Evolutionary conservation across 2,888 invertebrate species (phyloP).

Genomic region (Rhogogaster chlorosoma): DNA sequence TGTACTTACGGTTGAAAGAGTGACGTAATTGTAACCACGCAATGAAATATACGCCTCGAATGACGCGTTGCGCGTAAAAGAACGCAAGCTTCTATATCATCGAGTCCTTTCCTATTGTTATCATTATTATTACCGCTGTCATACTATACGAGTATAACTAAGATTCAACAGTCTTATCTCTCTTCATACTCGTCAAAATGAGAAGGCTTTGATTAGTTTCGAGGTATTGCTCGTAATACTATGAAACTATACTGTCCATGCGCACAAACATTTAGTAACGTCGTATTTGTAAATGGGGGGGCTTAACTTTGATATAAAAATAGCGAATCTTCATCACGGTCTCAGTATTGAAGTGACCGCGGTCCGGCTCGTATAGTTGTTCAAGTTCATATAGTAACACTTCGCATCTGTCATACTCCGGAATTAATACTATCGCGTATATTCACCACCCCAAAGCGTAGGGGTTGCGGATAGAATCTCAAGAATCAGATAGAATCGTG

Average conservation of each 20-base stretch:
- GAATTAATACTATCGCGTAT: background rate
- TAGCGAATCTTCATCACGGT: background rate
- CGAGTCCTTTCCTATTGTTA: background rate
- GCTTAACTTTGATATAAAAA: conserved; percentile 16
- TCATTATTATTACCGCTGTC: background rate
- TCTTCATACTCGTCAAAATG: background rate
- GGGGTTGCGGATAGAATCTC: background rate
- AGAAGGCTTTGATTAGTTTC: background rate
- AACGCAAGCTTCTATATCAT: background rate
- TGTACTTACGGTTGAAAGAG: background rate
- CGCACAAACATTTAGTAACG: background rate
- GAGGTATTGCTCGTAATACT: background rate
- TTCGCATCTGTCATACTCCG: background rate
- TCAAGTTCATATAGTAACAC: conserved; percentile 19
- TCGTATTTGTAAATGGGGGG: conserved; percentile 12
- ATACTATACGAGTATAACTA: background rate
- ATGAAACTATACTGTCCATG: background rate
- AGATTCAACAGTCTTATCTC: conserved; percentile 3
- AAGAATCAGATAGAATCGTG: background rate
- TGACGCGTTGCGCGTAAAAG: conserved; percentile 13
- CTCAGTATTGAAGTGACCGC: conserved; percentile 13
- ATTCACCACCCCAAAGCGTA: background rate
- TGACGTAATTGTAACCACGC: conserved; percentile 38
- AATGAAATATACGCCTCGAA: background rate
- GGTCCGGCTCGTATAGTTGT: background rate